Base-by-base conservation (phyloP, 2,888 invertebrate species). In the Poecilus cupreus region DNA sequence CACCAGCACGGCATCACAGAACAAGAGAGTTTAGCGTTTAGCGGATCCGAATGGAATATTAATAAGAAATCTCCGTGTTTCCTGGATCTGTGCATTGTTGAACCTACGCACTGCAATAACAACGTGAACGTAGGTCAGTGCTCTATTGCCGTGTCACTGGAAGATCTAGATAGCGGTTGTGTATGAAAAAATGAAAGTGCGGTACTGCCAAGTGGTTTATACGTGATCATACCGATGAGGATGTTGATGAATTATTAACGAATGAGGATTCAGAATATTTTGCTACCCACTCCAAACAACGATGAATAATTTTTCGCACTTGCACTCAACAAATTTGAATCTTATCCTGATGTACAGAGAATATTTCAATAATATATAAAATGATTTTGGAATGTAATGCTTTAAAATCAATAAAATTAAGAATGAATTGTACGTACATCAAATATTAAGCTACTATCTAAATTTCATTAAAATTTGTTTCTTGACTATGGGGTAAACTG, bases 71-170 rank as follows among this genome's bases (percentile, higher is more conserved):
- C 60, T 60, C 26, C 3, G 11, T 43, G 72, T 24, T 72, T 72
- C 72, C 72, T 72, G 72, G 72, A 72, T 72, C 72, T 72, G 43
- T 13, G 72, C 72, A 72, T 72, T 72, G 72, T 70, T 72, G 46
- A 43, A 13, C 46, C 72, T 46, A 72, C 72, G 46, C 72, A 72
- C 16, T 13, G 46, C 43, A 70, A 60, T 20, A 60, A 54, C 54
- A 60, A 60, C 60, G 24, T 22, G 54, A 54, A 54, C 22, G 54
- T 43, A 43, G 43, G 43, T 43, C 43, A 43, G 43, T 43, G 43
- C 43, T 43, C 43, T 43, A 43, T 43, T 43, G 43, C 43, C 13
- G 43, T 43, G 43, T 43, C 43, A 43, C 43, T 43, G n/a, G 43
- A 43, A 32, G 43, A 43, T 43, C 43, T 11, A 43, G 43, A 43